phyloP scores from a whole-genome alignment of 2,797 vertebrate genomes.

The Mastacembelus armatus region DNA sequence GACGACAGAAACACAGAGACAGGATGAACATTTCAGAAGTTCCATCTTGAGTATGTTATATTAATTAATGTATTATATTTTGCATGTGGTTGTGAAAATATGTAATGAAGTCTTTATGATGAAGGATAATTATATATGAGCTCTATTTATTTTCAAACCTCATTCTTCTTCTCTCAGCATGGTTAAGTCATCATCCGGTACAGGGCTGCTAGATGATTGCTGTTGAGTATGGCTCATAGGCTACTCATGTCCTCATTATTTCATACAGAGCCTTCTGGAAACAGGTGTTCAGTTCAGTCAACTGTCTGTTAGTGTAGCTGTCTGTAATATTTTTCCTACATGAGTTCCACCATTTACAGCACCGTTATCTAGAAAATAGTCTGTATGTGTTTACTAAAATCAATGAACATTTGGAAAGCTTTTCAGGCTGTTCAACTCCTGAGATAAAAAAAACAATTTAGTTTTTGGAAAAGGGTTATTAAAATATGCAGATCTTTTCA shows the following conservation, averaged over 20 bases:
- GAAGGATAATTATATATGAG: constrained; percentile 9
- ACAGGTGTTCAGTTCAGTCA: constrained; percentile 47
- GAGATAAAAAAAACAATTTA: background rate
- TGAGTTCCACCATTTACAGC: background rate
- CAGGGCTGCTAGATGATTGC: constrained; percentile 14
- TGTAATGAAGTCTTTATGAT: background rate
- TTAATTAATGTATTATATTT: constrained; percentile 6
- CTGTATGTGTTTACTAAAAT: background rate
- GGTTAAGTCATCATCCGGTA: constrained; percentile 11
- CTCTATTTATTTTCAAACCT: background rate
- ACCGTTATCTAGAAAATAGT: background rate
- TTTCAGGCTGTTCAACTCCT: too few species aligned
- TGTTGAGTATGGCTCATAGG: constrained; percentile 1
- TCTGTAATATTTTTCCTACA: constrained; percentile 15
- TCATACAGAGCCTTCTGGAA: constrained; percentile 23
- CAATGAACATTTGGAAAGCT: background rate
- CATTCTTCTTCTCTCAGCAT: background rate
- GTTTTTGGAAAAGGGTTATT: too few species aligned
- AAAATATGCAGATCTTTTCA: constrained; percentile 20
- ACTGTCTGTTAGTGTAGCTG: constrained; percentile 18
- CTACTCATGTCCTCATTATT: constrained; percentile 40
- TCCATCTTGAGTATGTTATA: background rate
- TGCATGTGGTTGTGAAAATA: background rate
- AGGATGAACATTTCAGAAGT: too few species aligned
- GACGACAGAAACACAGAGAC: too few species aligned